Percentiles rank a stretch among this genome's conserved stretches.
These are phyloP conservation scores for Montipora cactus DNA, from an alignment of 64 coral and sea anemone genomes.

Conservation along the genomic window DNA sequence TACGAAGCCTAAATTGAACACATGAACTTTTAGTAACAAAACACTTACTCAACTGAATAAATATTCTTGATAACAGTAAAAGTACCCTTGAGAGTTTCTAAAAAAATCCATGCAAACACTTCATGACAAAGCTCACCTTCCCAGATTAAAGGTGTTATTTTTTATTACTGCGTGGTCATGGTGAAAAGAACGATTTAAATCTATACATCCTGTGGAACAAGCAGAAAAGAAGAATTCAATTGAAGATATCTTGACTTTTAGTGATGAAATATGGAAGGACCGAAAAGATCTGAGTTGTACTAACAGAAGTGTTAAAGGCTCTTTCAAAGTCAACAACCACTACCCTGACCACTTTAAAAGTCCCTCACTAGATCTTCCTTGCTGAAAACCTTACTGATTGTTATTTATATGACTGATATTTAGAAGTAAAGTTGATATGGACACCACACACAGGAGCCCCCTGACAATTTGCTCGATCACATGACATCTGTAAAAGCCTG, in stretches of 20 bases:
- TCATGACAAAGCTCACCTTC: constrained; percentile 19
- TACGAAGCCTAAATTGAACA: constrained; percentile 32
- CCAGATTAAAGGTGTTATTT: constrained; percentile 63
- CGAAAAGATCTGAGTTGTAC: too few species aligned
- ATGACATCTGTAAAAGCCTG: too few species aligned
- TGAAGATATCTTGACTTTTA: not conserved
- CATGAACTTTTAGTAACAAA: not conserved
- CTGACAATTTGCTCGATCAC: too few species aligned
- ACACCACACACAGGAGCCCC: too few species aligned
- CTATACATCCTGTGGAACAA: not conserved
- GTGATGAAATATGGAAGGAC: too few species aligned
- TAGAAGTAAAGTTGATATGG: too few species aligned
- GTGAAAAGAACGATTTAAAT: not conserved
- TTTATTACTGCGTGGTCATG: constrained; percentile 9
- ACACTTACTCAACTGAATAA: not conserved
- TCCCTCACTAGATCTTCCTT: too few species aligned
- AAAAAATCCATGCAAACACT: not conserved
- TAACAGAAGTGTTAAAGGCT: too few species aligned
- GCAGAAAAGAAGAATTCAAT: not conserved
- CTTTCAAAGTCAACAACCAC: too few species aligned
- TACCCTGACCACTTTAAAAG: too few species aligned
- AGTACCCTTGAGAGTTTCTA: not conserved
- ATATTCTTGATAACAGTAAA: not conserved
- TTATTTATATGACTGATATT: too few species aligned
- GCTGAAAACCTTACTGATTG: too few species aligned